Percentiles rank a stretch among this genome's conserved stretches.
Conservation (phyloP, 2,888 invertebrate genomes). For the Phanerotoma sp. region DNA sequence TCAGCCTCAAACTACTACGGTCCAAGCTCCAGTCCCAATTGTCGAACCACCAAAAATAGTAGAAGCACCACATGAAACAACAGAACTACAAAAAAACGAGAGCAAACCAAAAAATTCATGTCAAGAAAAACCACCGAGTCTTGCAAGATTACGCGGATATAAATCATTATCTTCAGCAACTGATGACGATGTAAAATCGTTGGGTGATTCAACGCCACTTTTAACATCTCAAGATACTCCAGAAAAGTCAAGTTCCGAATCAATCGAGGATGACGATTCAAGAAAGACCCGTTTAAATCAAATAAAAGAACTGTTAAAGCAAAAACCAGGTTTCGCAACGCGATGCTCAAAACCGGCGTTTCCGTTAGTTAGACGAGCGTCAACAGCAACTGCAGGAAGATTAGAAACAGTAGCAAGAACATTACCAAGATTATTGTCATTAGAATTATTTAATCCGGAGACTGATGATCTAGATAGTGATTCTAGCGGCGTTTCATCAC, state of each 20-base stretch:
- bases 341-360: conserved; percentile 62
- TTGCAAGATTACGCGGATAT: too few relatives aligned
- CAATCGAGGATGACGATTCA: background rate
- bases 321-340: conserved; percentile 68
- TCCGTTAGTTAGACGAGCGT: conserved; percentile 72
- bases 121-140: too few relatives aligned
- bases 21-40: too few relatives aligned
- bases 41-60: too few relatives aligned
- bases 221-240: background rate
- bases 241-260: background rate
- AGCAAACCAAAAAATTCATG: too few relatives aligned
- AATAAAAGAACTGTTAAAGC: conserved; percentile 70
- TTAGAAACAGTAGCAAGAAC: conserved; percentile 61
- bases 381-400: conserved; percentile 56
- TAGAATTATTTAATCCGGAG: conserved; percentile 87
- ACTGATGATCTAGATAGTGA: conserved; percentile 90
- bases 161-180: too few relatives aligned
- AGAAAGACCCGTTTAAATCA: conserved; percentile 63
- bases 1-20: too few relatives aligned
- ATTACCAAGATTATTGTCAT: conserved; percentile 73
- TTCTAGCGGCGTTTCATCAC: conserved; percentile 83
- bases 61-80: too few relatives aligned
- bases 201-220: background rate
- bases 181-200: background rate
- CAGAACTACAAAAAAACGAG: too few relatives aligned